A percentile compares a stretch with the other conserved stretches of the same genome.
Evolutionary conservation across 1,140 invertebrate species (phyloP).

Genomic region (Lasioglossum albipes): DNA sequence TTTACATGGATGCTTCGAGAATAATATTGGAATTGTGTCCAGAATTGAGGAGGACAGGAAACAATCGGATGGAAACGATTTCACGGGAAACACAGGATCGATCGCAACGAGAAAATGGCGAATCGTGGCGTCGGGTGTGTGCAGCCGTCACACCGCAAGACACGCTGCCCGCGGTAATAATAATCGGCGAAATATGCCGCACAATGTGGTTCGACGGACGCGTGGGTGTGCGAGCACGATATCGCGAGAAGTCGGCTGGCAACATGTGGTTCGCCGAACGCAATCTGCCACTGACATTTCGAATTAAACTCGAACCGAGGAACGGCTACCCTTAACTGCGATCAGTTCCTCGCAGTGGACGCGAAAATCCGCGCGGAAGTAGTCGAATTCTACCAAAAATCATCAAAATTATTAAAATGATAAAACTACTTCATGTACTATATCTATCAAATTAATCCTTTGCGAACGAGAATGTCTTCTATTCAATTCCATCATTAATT

Average conservation of each 20-base stretch:
- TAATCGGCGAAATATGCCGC: conserved; percentile 58
- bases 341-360: not conserved
- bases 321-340: conserved; percentile 21
- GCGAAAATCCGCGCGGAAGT: not conserved
- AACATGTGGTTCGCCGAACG: conserved; percentile 70
- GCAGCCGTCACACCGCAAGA: conserved; percentile 39
- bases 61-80: not conserved
- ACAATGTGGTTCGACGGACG: conserved; percentile 42
- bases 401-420: too few species aligned
- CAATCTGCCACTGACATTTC: conserved; percentile 75
- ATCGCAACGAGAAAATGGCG: conserved; percentile 31
- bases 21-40: too few species aligned
- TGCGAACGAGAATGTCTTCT: too few species aligned
- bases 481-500: too few species aligned
- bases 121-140: conserved; percentile 4
- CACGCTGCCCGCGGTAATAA: conserved; percentile 44
- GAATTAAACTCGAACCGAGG: conserved; percentile 53
- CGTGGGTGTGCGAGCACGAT: conserved; percentile 37
- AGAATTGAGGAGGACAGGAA: too few species aligned
- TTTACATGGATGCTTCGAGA: too few species aligned
- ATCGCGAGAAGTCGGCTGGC: conserved; percentile 62
- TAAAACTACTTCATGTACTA: too few species aligned
- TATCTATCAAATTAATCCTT: too few species aligned
- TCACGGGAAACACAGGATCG: conserved; percentile 22
- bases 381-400: too few species aligned